Evolutionary conservation across 2,888 invertebrate species (phyloP).

Genomic region (Leptinotarsa juncta): DNA sequence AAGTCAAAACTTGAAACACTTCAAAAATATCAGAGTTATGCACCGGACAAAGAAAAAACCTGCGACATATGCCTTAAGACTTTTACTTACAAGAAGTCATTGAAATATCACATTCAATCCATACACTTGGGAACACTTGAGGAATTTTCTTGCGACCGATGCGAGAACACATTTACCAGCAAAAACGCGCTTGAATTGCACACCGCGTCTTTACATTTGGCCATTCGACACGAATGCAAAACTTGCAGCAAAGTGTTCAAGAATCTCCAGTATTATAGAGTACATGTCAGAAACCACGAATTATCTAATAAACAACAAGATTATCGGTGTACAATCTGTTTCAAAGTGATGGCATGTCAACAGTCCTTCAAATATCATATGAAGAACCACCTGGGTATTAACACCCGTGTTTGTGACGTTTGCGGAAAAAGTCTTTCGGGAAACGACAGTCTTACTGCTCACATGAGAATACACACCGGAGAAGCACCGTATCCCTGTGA

Average conservation of each 20-base stretch:
- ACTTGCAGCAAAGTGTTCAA: conserved; percentile 50
- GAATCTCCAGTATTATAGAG: conserved; percentile 44
- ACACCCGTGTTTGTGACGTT: conserved; percentile 47
- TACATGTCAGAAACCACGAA: conserved; percentile 49
- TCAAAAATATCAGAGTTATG: background rate
- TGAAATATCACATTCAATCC: conserved; percentile 20
- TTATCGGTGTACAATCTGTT: conserved; percentile 58
- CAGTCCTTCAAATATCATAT: conserved; percentile 66
- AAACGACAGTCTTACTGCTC: conserved; percentile 32
- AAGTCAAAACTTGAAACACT: too few species aligned
- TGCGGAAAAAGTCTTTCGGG: conserved; percentile 44
- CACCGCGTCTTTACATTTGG: conserved; percentile 17
- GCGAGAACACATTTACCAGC: conserved; percentile 16
- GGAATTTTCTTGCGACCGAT: conserved; percentile 18
- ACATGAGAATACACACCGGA: conserved; percentile 67
- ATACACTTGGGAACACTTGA: conserved; percentile 16
- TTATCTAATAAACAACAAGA: conserved; percentile 40
- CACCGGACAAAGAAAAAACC: background rate
- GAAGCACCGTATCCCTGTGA: conserved; percentile 52
- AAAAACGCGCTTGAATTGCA: conserved; percentile 16
- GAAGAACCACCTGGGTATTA: conserved; percentile 25
- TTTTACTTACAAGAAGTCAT: conserved; percentile 38
- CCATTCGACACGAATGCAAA: conserved; percentile 31
- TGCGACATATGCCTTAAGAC: conserved; percentile 42
- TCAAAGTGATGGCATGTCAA: conserved; percentile 58